Evolutionary conservation across 2,888 invertebrate genomes (phyloP), one percentile per base, ranked within the genome.

Genomic region (Drosophila kanekoi): DNA sequence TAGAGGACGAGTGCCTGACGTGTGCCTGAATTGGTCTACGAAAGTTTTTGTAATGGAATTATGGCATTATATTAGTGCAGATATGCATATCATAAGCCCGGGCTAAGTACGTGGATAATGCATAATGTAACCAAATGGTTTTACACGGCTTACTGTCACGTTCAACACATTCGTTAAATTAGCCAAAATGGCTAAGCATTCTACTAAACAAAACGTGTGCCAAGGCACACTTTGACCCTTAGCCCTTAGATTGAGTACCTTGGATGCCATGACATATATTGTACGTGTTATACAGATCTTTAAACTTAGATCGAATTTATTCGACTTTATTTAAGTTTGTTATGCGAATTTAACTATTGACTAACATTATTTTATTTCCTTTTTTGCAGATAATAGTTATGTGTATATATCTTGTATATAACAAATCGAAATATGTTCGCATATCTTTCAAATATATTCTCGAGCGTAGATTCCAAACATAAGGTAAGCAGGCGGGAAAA

Each of bases 1-100:
- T 14, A 61, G 23, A 58, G 57, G 33, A 48, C 32, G 60, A 35
- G 28, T 51, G 52, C 49, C 47, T 59, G 75, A 61, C 58, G 33
- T 74, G 54, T 16, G 38, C 41, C 20, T 20, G 33, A 14, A 44
- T 38, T 57, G 56, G 16, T 28, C 41, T 53, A 56, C 18, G 23
- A 60, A 60, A 59, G 48, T 68, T 69, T 68, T 52, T 54, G 45
- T 61, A 61, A 63, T 68, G 53, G 37, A 53, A 75, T 75, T 71
- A 71, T 66, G 54, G 35, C 10, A 71, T 73, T 64, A 60, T 61
- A 70, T 52, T 37, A 48, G 32, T 48, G 41, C 49, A 45, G 38
- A 44, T 69, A 65, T 65, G 65, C 61, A 56, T 62, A 71, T 59
- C 45, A 66, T 66, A 66, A 66, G 68, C 68, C 56, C 37, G 38